A percentile compares a stretch with the other conserved stretches of the same genome.
Conservation (phyloP, 2,113 vertebrate species). For the Cariama cristata region DNA sequence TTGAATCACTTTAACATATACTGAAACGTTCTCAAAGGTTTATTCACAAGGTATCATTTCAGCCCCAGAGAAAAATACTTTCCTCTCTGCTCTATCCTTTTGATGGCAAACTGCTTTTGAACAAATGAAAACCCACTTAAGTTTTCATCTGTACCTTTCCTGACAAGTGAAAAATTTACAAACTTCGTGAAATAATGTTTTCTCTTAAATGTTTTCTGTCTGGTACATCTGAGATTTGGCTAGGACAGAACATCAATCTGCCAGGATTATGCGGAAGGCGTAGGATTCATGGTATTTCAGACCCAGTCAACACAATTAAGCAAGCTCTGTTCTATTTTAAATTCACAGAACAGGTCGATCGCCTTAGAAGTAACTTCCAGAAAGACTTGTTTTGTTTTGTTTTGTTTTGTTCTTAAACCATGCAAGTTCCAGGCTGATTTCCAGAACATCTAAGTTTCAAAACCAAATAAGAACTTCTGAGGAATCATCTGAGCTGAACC, state of each 20-base stretch:
- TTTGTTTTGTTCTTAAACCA: neutral
- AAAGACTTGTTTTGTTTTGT: neutral
- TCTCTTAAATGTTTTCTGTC: slow-evolving; percentile 11
- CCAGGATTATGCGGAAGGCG: slow-evolving; percentile 41
- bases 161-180: neutral
- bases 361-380: slow-evolving; percentile 22
- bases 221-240: slow-evolving; percentile 46
- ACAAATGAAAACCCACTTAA: neutral
- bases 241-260: neutral
- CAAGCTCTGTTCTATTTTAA: slow-evolving; percentile 57
- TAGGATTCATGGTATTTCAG: slow-evolving; percentile 23
- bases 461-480: neutral
- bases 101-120: neutral
- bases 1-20: neutral
- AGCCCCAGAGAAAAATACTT: neutral
- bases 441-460: neutral
- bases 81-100: neutral
- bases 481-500: neutral
- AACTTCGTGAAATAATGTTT: neutral
- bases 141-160: neutral
- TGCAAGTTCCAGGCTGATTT: neutral
- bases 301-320: slow-evolving; percentile 41
- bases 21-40: neutral
- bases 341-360: neutral
- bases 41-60: neutral